Evolutionary conservation across 2,113 vertebrate genomes (phyloP).

Genomic region (Dryoscopus gambensis): DNA sequence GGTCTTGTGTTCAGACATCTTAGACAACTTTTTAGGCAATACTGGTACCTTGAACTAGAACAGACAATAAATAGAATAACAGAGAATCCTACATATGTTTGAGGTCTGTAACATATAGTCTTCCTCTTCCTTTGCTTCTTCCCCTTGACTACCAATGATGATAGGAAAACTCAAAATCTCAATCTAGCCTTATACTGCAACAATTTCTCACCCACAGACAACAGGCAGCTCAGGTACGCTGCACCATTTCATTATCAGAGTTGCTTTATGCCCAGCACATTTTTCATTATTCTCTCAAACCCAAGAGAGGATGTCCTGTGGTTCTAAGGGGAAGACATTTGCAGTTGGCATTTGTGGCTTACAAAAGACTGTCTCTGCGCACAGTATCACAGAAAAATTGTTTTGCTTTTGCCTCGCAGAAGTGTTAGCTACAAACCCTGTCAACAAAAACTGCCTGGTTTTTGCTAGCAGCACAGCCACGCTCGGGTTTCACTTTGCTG

Average conservation of each 20-base stretch:
- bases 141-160: background rate
- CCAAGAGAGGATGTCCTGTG: background rate
- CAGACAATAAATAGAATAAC: accelerated
- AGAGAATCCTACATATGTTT: background rate
- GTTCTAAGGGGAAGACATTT: background rate
- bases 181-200: background rate
- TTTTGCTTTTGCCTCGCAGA: background rate
- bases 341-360: background rate
- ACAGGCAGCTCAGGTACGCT: no score
- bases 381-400: background rate
- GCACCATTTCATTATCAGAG: background rate
- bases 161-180: background rate
- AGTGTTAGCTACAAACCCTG: background rate
- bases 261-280: background rate
- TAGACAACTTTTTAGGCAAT: background rate
- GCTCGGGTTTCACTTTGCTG: background rate
- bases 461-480: background rate
- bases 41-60: accelerated
- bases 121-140: background rate
- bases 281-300: background rate
- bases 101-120: background rate
- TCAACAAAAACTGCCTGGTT: background rate
- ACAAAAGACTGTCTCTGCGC: background rate
- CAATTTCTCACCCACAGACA: background rate
- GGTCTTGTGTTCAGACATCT: background rate